These are phyloP conservation scores for Eustalomyia histrio DNA, from an alignment of 2,888 invertebrate species.

Conservation along the genomic window DNA sequence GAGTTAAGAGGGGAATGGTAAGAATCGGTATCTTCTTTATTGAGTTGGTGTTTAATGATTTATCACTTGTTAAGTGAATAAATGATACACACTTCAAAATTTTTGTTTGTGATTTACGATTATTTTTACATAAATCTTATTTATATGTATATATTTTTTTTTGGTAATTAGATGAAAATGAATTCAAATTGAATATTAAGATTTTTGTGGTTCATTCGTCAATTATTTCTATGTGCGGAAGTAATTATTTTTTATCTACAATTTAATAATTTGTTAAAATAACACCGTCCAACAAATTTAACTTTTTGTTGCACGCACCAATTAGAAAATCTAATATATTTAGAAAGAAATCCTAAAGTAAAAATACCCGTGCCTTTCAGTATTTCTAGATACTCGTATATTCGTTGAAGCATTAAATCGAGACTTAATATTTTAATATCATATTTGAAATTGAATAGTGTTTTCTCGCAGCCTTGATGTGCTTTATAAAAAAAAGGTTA, in stretches of 20 bases:
- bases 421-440: too few relatives aligned
- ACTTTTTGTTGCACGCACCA: too few relatives aligned
- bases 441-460: too few relatives aligned
- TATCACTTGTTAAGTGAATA: conserved; percentile 21
- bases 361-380: too few relatives aligned
- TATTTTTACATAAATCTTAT: not conserved
- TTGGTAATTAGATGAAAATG: not conserved
- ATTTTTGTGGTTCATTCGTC: not conserved
- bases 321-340: too few relatives aligned
- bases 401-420: too few relatives aligned
- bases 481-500: too few relatives aligned
- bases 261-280: not conserved
- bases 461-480: too few relatives aligned
- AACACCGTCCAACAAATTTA: too few relatives aligned
- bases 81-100: conserved; percentile 23
- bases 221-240: conserved; percentile 34
- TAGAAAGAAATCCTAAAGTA: too few relatives aligned
- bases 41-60: not conserved
- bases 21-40: conserved; percentile 37
- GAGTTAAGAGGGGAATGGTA: not conserved
- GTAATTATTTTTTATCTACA: conserved; percentile 45
- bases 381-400: too few relatives aligned
- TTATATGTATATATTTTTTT: conserved; percentile 2
- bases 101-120: not conserved
- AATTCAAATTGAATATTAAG: not conserved